phyloP scores from a whole-genome alignment of 2,113 vertebrate genomes.

The Puffinus mauretanicus region DNA sequence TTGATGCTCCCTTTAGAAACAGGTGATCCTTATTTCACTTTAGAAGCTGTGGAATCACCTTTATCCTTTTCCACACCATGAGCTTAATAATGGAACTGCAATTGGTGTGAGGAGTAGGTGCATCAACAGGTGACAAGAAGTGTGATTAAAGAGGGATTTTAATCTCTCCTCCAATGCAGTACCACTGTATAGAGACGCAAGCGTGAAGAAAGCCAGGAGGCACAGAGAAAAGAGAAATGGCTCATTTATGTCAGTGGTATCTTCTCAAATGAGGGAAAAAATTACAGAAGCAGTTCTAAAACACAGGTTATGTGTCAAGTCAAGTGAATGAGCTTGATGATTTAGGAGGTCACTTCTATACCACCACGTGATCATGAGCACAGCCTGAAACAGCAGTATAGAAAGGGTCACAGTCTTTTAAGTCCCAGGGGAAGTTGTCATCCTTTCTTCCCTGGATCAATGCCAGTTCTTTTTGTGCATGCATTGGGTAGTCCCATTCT shows the following conservation, averaged over 20 bases:
- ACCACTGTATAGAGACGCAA: background rate
- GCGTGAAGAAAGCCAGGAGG: background rate
- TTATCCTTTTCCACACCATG: background rate
- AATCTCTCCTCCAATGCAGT: background rate
- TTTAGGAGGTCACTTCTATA: background rate
- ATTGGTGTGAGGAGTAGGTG: background rate
- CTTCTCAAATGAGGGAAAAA: background rate
- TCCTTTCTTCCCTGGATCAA: background rate
- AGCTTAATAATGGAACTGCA: background rate
- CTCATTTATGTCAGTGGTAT: background rate
- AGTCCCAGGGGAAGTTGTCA: background rate
- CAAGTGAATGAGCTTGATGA: background rate
- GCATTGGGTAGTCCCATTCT: background rate
- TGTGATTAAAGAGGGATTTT: background rate
- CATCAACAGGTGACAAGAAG: background rate
- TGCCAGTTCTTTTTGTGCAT: background rate
- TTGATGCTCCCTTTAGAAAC: background rate
- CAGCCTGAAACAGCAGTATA: background rate
- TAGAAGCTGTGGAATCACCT: background rate
- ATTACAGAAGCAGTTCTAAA: background rate
- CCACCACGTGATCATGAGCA: background rate
- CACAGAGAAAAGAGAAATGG: background rate
- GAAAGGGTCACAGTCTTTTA: background rate
- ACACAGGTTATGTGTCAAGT: background rate
- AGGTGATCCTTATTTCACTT: background rate